Percentiles rank a stretch among this genome's conserved stretches.
phyloP scores from a whole-genome alignment of 2,113 vertebrate genomes.

The Pedetes capensis region DNA sequence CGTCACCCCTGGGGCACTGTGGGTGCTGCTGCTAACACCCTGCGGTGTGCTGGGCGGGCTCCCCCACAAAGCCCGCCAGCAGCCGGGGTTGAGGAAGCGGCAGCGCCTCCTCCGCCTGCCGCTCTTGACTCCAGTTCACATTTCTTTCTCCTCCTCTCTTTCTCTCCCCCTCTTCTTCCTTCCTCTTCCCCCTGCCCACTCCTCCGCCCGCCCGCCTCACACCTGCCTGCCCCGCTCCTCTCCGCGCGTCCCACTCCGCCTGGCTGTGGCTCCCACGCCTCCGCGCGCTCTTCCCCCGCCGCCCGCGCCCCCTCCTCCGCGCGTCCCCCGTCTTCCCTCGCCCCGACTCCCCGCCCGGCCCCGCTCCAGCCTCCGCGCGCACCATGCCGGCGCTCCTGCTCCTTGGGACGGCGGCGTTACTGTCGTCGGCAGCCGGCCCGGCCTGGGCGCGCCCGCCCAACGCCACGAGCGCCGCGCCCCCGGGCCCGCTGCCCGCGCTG shows the following conservation, averaged over 20 bases:
- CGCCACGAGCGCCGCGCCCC: conserved; percentile 81
- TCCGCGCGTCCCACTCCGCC: not conserved
- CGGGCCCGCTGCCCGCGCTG: conserved; percentile 78
- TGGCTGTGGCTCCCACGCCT: not conserved
- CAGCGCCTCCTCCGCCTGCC: rapidly evolving
- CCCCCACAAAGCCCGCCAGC: not conserved
- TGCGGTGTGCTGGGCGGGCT: too few relatives aligned
- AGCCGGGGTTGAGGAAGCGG: too few relatives aligned
- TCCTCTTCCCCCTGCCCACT: not conserved
- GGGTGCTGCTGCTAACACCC: not conserved
- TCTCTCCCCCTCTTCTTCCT: too few relatives aligned
- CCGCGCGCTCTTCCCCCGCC: not conserved
- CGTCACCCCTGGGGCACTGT: not conserved
- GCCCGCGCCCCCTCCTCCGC: not conserved
- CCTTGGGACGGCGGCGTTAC: conserved; percentile 70
- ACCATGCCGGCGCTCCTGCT: conserved; percentile 70
- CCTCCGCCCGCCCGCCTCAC: not conserved
- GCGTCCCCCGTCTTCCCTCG: not conserved
- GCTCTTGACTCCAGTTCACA: not conserved
- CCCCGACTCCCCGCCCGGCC: not conserved
- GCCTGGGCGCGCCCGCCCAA: conserved; percentile 78
- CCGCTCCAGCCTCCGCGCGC: conserved; percentile 37
- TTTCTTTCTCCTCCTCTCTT: too few relatives aligned
- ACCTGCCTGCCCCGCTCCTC: not conserved
- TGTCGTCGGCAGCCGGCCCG: conserved; percentile 59